Evolutionary conservation across 2,888 invertebrate genomes (phyloP).

Genomic region (Callyntrura guangdongensis): DNA sequence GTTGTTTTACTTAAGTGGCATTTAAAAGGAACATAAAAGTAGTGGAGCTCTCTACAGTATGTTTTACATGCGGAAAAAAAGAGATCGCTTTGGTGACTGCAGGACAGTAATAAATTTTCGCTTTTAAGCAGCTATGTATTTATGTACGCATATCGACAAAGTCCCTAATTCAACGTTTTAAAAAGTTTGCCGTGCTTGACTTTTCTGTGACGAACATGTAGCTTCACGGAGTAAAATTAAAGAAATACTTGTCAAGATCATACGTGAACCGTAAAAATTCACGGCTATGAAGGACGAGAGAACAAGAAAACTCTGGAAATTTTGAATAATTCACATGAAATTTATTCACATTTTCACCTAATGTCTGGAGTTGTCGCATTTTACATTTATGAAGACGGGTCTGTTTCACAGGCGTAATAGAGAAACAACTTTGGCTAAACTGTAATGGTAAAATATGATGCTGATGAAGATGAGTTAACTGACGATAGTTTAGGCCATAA

Average conservation of each 20-base stretch:
- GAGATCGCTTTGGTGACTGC: too few species aligned
- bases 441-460: slow-evolving; percentile 4
- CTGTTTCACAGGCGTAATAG: not conserved
- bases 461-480: slow-evolving; percentile 15
- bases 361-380: slow-evolving; percentile 38
- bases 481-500: slow-evolving; percentile 18
- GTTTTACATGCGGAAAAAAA: too few species aligned
- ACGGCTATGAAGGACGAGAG: too few species aligned
- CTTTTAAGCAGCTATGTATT: too few species aligned
- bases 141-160: too few species aligned
- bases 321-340: too few species aligned
- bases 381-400: not conserved
- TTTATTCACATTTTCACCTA: slow-evolving; percentile 33
- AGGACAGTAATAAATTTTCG: too few species aligned
- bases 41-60: not conserved
- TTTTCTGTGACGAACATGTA: too few species aligned
- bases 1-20: slow-evolving; percentile 21
- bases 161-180: too few species aligned
- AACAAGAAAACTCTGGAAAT: too few species aligned
- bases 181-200: too few species aligned
- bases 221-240: not conserved
- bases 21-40: slow-evolving; percentile 6
- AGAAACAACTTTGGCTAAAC: slow-evolving; percentile 21
- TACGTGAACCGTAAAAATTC: too few species aligned
- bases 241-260: not conserved